These are phyloP conservation scores for Mixornis gularis DNA, from an alignment of 2,113 vertebrate genomes.

Conservation along the genomic window DNA sequence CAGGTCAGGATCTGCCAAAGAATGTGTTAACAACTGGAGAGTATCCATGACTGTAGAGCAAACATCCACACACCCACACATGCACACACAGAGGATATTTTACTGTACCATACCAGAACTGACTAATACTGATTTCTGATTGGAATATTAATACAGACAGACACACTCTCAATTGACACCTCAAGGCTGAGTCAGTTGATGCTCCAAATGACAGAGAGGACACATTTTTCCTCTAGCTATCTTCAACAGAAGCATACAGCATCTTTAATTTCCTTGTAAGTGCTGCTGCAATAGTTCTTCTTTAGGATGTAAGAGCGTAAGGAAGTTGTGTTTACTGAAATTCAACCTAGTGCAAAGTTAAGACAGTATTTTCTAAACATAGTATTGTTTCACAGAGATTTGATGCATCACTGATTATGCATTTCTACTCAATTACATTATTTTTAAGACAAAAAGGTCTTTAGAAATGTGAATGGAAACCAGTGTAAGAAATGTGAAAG, in stretches of 20 bases:
- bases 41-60: fast-evolving
- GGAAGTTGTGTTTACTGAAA: background rate
- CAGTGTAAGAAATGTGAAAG: background rate
- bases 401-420: background rate
- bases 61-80: background rate
- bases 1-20: background rate
- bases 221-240: background rate
- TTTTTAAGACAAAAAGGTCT: background rate
- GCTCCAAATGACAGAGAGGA: background rate
- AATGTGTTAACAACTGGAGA: background rate
- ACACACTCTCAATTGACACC: background rate
- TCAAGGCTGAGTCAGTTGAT: background rate
- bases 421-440: background rate
- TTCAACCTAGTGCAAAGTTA: background rate
- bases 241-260: background rate
- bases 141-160: background rate
- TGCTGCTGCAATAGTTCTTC: background rate
- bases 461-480: background rate
- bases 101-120: background rate
- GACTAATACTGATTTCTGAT: background rate
- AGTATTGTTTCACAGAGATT: background rate
- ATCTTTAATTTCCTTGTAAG: background rate
- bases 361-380: background rate
- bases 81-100: too few relatives aligned
- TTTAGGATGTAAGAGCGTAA: background rate